Conservation (phyloP, 2,113 vertebrate genomes). For the Anarhynchus alexandrinus region DNA sequence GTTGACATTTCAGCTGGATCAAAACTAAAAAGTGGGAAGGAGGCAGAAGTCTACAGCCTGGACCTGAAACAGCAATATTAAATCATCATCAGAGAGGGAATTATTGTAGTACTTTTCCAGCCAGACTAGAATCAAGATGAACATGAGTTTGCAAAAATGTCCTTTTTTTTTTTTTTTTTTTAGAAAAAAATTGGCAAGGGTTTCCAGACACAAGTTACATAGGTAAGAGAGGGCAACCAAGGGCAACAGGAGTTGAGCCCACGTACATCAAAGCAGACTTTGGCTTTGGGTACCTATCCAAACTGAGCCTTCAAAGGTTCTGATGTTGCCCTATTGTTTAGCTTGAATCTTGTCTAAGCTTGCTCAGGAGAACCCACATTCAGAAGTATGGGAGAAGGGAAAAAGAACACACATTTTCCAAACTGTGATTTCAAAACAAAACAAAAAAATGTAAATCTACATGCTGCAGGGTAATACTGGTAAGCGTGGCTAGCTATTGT, state of each 20-base stretch:
- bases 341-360: conserved; percentile 58
- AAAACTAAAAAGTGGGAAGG: neutral
- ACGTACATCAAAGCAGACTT: conserved; percentile 46
- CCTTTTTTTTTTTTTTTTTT: neutral
- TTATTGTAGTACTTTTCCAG: conserved; percentile 30
- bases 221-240: conserved; percentile 59
- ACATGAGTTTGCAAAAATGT: conserved; percentile 55
- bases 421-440: conserved; percentile 59
- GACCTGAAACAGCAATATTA: neutral
- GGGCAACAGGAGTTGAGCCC: conserved; percentile 56
- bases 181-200: neutral
- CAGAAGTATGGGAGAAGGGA: conserved; percentile 38
- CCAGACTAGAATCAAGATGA: conserved; percentile 4
- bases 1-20: too few species aligned
- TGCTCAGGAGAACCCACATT: conserved; percentile 53
- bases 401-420: conserved; percentile 59
- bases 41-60: neutral
- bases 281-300: conserved; percentile 53
- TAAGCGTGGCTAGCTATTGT: conserved; percentile 60
- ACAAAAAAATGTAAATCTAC: conserved; percentile 65
- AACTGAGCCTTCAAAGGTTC: conserved; percentile 62
- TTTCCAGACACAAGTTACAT: conserved; percentile 49
- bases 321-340: conserved; percentile 56
- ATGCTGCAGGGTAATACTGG: conserved; percentile 51
- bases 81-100: neutral